Percentiles rank a stretch among this genome's conserved stretches.
Evolutionary conservation across 2,888 invertebrate genomes (phyloP).

Genomic region (Cryptosula pallasiana): DNA sequence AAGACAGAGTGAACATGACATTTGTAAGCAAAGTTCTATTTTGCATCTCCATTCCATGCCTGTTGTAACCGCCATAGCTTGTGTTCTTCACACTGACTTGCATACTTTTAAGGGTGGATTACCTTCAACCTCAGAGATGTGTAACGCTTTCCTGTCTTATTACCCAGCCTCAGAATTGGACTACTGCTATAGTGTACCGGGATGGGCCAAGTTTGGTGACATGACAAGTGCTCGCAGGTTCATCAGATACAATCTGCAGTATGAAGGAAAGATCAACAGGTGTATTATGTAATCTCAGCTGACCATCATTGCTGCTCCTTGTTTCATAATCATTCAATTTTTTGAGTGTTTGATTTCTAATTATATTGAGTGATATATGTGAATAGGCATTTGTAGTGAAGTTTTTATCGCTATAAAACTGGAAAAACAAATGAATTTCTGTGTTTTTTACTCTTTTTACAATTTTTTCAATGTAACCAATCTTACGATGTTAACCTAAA

Average conservation of each 20-base stretch:
- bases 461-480: no score
- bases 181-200: slow-evolving; percentile 27
- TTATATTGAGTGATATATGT: no score
- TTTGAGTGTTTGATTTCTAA: no score
- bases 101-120: slow-evolving; percentile 36
- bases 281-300: no score
- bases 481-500: no score
- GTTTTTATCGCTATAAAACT: no score
- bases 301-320: no score
- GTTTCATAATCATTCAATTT: no score
- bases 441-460: no score
- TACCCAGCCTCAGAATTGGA: slow-evolving; percentile 32
- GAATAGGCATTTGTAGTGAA: no score
- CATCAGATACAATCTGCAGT: not conserved
- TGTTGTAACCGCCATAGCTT: not conserved
- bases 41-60: not conserved
- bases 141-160: slow-evolving; percentile 35
- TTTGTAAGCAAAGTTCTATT: slow-evolving; percentile 29
- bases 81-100: no score
- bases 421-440: no score
- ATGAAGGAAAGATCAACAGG: not conserved
- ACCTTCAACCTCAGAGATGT: slow-evolving; percentile 37
- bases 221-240: not conserved
- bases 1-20: slow-evolving; percentile 28
- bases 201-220: not conserved